Conservation (phyloP, 2,797 vertebrate genomes). For the Telmatherina bonti region DNA sequence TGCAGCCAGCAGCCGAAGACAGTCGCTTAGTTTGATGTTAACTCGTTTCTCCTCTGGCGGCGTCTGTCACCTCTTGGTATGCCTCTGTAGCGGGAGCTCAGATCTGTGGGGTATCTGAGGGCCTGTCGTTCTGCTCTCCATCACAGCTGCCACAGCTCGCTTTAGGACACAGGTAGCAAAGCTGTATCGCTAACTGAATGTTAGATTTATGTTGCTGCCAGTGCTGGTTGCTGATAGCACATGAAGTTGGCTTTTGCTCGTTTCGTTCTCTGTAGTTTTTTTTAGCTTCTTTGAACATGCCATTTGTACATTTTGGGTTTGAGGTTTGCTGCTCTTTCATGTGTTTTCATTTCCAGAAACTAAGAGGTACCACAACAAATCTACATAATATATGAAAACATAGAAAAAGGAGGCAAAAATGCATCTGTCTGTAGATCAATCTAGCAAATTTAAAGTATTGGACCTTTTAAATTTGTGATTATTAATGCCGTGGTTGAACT, state of each 20-base stretch:
- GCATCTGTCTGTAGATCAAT: not conserved
- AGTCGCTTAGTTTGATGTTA: conserved; percentile 77
- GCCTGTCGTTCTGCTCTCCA: conserved; percentile 75
- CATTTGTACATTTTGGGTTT: not conserved
- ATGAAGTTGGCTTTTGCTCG: conserved; percentile 28
- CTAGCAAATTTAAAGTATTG: too few species aligned
- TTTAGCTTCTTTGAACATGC: conserved; percentile 9
- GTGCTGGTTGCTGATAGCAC: conserved; percentile 46
- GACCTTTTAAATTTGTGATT: too few species aligned
- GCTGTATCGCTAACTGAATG: conserved; percentile 48
- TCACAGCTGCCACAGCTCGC: conserved; percentile 60
- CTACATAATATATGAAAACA: not conserved
- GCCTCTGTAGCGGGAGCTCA: conserved; percentile 59
- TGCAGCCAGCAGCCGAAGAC: conserved; percentile 70
- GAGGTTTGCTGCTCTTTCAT: not conserved
- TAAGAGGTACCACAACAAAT: not conserved
- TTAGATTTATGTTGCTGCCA: conserved; percentile 61
- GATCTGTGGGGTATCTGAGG: conserved; percentile 73
- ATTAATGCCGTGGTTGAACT: not conserved
- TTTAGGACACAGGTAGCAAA: conserved; percentile 71
- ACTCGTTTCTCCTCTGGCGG: conserved; percentile 75
- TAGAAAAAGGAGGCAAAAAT: not conserved
- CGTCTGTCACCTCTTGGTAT: conserved; percentile 74
- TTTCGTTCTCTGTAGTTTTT: conserved; percentile 9
- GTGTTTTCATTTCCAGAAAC: not conserved